These are phyloP conservation scores for Protobothrops flavoviridis DNA, from an alignment of 2,113 vertebrate genomes.

Conservation along the genomic window DNA sequence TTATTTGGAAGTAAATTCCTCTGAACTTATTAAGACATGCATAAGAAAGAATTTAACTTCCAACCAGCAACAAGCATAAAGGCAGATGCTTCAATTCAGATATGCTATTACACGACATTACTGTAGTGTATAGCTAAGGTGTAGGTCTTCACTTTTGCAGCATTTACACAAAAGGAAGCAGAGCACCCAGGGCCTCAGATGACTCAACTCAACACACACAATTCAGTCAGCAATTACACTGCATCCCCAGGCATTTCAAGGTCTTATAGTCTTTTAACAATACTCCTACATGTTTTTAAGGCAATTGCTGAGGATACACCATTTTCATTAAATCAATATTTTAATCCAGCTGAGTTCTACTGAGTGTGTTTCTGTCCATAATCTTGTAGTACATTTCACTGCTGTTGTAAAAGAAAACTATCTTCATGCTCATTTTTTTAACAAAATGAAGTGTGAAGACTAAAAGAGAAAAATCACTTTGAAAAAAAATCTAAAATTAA, in stretches of 20 bases:
- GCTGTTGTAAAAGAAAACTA: constrained; percentile 29
- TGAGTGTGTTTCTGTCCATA: neutral
- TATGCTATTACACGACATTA: constrained; percentile 27
- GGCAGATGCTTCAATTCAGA: constrained; percentile 8
- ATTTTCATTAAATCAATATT: constrained; percentile 57
- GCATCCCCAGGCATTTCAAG: constrained; percentile 43
- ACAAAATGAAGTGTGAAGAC: neutral
- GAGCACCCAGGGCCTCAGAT: constrained; percentile 29
- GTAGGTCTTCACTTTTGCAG: constrained; percentile 19
- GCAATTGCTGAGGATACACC: constrained; percentile 37
- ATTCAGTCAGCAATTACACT: constrained; percentile 27
- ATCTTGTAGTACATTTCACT: neutral
- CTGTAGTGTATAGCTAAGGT: constrained; percentile 1
- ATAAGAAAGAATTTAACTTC: constrained; percentile 12
- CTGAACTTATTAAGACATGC: neutral
- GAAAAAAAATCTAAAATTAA: neutral
- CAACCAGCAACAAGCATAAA: constrained; percentile 4
- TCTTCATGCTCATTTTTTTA: neutral
- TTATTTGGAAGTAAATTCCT: neutral
- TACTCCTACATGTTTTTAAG: constrained; percentile 58
- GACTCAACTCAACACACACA: constrained; percentile 47
- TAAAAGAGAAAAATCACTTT: constrained; percentile 20
- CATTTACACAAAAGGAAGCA: constrained; percentile 37
- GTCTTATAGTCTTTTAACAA: constrained; percentile 55
- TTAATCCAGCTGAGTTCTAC: constrained; percentile 30